Base-by-base conservation (phyloP, 2,888 invertebrate genomes). In the Orchestes rusci region DNA sequence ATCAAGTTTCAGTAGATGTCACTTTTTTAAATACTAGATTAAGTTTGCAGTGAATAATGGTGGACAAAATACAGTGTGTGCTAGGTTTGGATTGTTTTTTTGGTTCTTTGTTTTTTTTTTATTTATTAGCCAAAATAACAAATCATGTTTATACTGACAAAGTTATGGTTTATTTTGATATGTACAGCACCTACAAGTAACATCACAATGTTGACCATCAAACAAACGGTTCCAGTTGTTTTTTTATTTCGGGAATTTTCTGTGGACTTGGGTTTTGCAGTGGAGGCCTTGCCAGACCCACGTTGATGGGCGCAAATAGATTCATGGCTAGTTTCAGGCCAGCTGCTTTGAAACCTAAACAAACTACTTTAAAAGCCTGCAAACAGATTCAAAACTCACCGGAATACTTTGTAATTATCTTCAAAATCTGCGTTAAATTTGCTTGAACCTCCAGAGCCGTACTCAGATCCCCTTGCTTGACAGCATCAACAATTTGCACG, bases 301-400 rank as follows among this genome's bases (percentile, higher is more conserved):
- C 71, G 48, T 79, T 71, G 16, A 84, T 70, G 1, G 76, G 74
- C 0, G 77, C 74, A 8, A 73, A 64, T 4, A 78, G 59, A 53
- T 73, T 72, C 82, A 82, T 83, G 2, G 80, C 80, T 5, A 71
- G 70, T 65, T 84, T 84, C 80, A 82, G 80, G 16, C 77, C 73
- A 4, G 79, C 74, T 7, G 82, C 80, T 82, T 82, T 82, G 4
- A 71, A 60, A 45, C 82, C 82, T 81, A 59, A 17, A 69, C 54
- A 45, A n/a, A n/a, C 31, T 7, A 31, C 7, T n/a, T n/a, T n/a
- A 31, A 31, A n/a, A 31, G 7, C 31, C 31, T 12, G 12, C 4
- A 34, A 5, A 31, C 17, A 10, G 2, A 32, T 19, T 3, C 10
- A 38, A 29, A 5, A 17, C 15, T 19, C 10, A 7, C 53, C 64